A percentile compares a stretch with the other conserved stretches of the same genome.
Evolutionary conservation across 2,797 vertebrate genomes (phyloP).

Genomic region (Basileuterus tristriatus): DNA sequence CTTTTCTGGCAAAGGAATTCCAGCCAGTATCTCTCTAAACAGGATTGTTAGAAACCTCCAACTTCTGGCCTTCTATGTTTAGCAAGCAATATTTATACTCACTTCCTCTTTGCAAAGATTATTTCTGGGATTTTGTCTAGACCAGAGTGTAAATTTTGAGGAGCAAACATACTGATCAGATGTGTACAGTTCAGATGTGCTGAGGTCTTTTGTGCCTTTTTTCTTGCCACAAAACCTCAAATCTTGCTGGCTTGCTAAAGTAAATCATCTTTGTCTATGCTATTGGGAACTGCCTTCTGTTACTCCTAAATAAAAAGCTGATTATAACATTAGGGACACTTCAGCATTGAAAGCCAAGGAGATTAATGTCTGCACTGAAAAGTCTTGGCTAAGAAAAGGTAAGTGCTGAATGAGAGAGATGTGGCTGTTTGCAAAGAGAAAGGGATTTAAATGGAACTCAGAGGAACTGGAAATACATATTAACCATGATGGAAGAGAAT

Average conservation of each 20-base stretch:
- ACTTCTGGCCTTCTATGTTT: not conserved
- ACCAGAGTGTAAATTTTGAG: not conserved
- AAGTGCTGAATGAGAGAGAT: not conserved
- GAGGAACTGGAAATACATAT: not conserved
- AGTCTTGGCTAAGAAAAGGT: not conserved
- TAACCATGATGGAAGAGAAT: not conserved
- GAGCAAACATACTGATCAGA: not conserved
- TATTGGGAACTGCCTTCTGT: not conserved
- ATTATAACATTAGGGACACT: not conserved
- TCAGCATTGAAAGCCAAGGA: not conserved
- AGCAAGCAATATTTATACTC: not conserved
- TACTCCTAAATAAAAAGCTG: not conserved
- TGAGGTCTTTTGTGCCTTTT: not conserved
- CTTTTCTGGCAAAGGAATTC: not conserved
- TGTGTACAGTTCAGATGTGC: not conserved
- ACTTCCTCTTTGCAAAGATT: not conserved
- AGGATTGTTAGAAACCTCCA: not conserved
- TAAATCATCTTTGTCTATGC: not conserved
- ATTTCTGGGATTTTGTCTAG: not conserved
- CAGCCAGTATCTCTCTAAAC: not conserved
- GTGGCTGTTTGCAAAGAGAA: not conserved
- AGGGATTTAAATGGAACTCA: not conserved
- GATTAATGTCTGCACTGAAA: not conserved
- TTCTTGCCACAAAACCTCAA: not conserved
- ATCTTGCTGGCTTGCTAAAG: not conserved